A percentile compares a stretch with the other conserved stretches of the same genome.
Conservation (phyloP, 1,140 invertebrate species). For the Scaptodrosophila lebanonensis region DNA sequence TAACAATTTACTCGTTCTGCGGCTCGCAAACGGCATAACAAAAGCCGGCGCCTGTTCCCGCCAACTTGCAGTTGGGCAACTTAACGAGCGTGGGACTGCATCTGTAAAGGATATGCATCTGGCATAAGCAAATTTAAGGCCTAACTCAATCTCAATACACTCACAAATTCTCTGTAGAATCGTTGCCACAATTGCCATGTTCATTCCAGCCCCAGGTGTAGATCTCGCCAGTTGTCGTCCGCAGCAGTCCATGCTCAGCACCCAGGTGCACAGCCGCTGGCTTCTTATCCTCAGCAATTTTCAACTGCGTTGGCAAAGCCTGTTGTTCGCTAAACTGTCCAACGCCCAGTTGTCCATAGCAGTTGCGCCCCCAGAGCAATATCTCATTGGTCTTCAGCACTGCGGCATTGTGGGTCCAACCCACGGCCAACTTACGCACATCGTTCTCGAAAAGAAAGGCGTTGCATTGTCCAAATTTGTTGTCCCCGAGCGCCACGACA, state of each 20-base stretch:
- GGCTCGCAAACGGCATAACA: conserved; percentile 63
- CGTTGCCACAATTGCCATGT: conserved; percentile 90
- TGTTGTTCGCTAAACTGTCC: conserved; percentile 41
- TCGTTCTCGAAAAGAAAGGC: conserved; percentile 63
- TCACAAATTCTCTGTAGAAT: conserved; percentile 81
- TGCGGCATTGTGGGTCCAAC: conserved; percentile 86
- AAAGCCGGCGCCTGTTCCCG: conserved; percentile 68
- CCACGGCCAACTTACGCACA: conserved; percentile 80
- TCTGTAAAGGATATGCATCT: conserved; percentile 32
- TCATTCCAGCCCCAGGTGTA: conserved; percentile 95
- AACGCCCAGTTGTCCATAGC: conserved; percentile 85
- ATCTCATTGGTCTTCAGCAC: conserved; percentile 81
- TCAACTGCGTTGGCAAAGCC: conserved; percentile 38
- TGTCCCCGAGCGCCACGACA: conserved; percentile 85
- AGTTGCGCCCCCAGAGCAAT: conserved; percentile 87
- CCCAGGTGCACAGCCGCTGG: conserved; percentile 81
- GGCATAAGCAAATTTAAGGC: not conserved
- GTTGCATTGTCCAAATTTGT: conserved; percentile 83
- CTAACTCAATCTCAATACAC: conserved; percentile 16
- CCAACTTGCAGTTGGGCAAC: conserved; percentile 49
- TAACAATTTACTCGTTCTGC: conserved; percentile 21
- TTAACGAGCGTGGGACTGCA: conserved; percentile 47
- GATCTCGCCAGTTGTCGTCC: conserved; percentile 79
- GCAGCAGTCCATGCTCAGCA: conserved; percentile 86
- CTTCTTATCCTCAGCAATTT: conserved; percentile 31